These are phyloP conservation scores for Actenoides lindsayi DNA, from an alignment of 2,113 vertebrate genomes.

Conservation along the genomic window DNA sequence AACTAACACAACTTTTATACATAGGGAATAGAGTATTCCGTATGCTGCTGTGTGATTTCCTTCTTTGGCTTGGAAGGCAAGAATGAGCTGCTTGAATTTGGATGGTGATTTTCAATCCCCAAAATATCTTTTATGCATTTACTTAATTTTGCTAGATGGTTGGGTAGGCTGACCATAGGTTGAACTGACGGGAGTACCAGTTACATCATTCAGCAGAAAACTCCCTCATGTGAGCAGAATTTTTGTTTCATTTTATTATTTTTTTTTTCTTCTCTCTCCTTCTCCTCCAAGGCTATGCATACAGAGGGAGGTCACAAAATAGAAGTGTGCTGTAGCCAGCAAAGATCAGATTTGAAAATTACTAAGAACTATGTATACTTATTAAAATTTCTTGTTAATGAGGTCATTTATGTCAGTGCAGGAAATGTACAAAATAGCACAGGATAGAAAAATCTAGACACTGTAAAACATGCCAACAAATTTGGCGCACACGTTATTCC, in stretches of 20 bases:
- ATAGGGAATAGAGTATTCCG: not conserved
- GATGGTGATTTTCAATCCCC: conserved; percentile 8
- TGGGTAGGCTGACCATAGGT: not conserved
- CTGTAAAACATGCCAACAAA: conserved; percentile 29
- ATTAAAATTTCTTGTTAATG: conserved; percentile 59
- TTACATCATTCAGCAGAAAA: conserved; percentile 53
- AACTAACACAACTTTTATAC: not conserved
- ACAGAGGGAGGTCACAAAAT: not conserved
- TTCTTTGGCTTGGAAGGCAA: conserved; percentile 19
- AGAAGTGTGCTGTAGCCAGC: not conserved
- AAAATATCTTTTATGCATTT: conserved; percentile 20
- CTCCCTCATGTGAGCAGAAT: not conserved
- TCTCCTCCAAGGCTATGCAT: not conserved
- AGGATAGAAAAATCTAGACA: conserved; percentile 45
- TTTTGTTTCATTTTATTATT: not conserved
- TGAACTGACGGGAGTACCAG: not conserved
- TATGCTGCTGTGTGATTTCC: conserved; percentile 27
- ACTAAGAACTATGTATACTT: not conserved
- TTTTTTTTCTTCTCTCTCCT: not conserved
- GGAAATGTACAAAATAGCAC: conserved; percentile 51
- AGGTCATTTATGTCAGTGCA: conserved; percentile 57
- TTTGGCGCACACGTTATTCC: not conserved
- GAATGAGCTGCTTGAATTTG: conserved; percentile 18
- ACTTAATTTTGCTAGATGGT: not conserved
- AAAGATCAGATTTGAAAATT: not conserved